Conservation (phyloP, 2,113 vertebrate species). For the Sminthopsis crassicaudata region DNA sequence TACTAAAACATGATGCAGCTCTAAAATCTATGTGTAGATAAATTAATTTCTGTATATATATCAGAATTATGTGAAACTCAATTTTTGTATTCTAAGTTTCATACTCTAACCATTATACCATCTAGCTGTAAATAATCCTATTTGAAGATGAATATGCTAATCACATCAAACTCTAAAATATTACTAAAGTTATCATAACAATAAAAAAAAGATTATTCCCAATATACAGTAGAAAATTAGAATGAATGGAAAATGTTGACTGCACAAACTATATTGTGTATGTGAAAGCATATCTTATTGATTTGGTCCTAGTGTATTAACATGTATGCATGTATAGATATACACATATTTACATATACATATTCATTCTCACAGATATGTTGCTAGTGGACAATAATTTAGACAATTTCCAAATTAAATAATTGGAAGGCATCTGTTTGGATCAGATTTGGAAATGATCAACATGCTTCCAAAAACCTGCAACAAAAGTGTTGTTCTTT, state of each 20-base stretch:
- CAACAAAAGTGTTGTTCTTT: background rate
- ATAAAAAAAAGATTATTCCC: background rate
- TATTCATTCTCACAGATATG: background rate
- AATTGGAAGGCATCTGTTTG: background rate
- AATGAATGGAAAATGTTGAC: background rate
- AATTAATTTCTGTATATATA: background rate
- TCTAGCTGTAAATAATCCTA: background rate
- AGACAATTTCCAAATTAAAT: background rate
- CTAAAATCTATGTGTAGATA: background rate
- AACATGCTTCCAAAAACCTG: background rate
- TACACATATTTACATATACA: no score
- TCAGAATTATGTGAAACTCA: background rate
- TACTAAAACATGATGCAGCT: background rate
- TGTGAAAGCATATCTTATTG: background rate
- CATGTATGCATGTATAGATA: no score
- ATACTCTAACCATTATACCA: background rate
- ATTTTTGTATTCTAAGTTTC: background rate
- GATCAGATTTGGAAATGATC: background rate
- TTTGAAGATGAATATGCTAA: background rate
- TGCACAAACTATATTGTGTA: background rate
- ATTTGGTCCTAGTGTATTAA: background rate
- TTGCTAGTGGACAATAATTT: background rate
- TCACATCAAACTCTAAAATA: background rate
- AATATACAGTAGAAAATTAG: background rate
- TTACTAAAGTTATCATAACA: background rate